Evolutionary conservation across 2,888 invertebrate genomes (phyloP).

Genomic region (Lochmaea crataegi): DNA sequence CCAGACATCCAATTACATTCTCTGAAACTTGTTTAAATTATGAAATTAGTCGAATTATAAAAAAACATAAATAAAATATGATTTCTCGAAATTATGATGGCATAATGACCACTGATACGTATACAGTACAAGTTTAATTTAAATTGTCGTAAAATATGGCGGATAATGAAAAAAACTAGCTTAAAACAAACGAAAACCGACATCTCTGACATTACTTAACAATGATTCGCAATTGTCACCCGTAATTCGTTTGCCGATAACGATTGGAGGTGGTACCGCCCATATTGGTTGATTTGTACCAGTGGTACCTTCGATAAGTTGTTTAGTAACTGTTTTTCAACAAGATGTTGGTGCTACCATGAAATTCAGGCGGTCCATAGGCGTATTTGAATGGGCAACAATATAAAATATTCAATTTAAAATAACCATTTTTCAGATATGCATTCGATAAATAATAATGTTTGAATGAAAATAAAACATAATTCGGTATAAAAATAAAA

Average conservation of each 20-base stretch:
- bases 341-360: constrained; percentile 41
- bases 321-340: constrained; percentile 43
- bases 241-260: constrained; percentile 59
- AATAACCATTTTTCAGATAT: too few relatives aligned
- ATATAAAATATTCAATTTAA: background rate
- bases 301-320: constrained; percentile 34
- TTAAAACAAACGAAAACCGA: constrained; percentile 42
- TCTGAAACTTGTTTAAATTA: constrained; percentile 7
- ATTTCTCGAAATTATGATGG: constrained; percentile 35
- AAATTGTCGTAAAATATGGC: constrained; percentile 57
- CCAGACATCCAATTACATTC: constrained; percentile 24
- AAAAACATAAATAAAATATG: constrained; percentile 38
- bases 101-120: constrained; percentile 1
- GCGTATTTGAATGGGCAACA: constrained; percentile 15
- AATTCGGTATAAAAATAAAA: too few relatives aligned
- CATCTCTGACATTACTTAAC: constrained; percentile 27
- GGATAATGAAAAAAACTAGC: constrained; percentile 52
- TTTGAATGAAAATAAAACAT: too few relatives aligned
- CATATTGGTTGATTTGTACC: constrained; percentile 27
- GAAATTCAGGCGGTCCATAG: constrained; percentile 27
- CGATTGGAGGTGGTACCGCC: constrained; percentile 47
- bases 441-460: too few relatives aligned
- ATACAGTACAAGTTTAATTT: constrained; percentile 42
- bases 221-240: constrained; percentile 58
- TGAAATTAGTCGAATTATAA: constrained; percentile 19